Conservation (phyloP, 2,113 vertebrate species). For the Eurystomus gularis region DNA sequence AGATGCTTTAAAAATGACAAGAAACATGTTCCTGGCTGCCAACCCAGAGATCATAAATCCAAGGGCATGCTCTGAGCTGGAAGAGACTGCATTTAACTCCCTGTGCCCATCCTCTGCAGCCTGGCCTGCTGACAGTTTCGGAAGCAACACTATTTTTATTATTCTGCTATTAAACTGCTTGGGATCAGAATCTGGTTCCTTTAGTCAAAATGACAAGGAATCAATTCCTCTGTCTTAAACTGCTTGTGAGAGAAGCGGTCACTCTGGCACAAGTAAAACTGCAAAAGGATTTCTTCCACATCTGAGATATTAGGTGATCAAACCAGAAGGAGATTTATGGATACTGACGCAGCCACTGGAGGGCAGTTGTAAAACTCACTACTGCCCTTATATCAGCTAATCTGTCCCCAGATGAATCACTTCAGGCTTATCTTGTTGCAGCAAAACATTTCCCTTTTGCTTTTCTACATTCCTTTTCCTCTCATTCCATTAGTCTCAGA, state of each 20-base stretch:
- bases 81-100: background rate
- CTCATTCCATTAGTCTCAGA: background rate
- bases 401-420: background rate
- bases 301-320: background rate
- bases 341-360: background rate
- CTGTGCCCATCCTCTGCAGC: background rate
- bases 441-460: background rate
- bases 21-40: background rate
- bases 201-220: background rate
- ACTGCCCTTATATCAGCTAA: background rate
- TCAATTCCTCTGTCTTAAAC: background rate
- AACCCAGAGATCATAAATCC: background rate
- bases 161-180: background rate
- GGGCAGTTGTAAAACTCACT: background rate
- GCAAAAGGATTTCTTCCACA: background rate
- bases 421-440: background rate
- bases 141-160: background rate
- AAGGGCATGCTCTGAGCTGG: background rate
- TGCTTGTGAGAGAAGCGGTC: background rate
- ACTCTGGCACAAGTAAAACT: background rate
- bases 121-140: accelerated
- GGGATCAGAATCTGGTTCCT: background rate
- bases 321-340: background rate
- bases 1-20: background rate
- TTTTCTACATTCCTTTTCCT: background rate